phyloP scores from a whole-genome alignment of 2,797 vertebrate genomes.

The Malurus leucopterus region DNA sequence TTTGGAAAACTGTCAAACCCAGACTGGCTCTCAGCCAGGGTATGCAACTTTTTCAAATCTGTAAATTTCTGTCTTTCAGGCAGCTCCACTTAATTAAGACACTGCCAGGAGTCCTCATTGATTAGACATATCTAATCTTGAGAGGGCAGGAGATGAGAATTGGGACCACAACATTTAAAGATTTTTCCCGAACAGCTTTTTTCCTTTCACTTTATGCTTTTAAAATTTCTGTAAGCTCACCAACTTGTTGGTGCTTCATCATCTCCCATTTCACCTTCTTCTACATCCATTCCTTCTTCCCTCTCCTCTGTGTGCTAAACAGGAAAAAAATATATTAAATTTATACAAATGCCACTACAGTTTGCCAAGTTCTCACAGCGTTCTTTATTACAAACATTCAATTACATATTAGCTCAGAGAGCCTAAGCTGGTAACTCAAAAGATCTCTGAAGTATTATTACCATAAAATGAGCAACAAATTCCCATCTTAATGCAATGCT shows the following conservation, averaged over 20 bases:
- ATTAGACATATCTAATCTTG: not conserved
- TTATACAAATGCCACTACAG: not conserved
- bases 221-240: slow-evolving; percentile 65
- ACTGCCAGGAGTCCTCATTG: not conserved
- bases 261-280: slow-evolving; percentile 98
- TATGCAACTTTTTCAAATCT: not conserved
- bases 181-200: not conserved
- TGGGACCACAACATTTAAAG: not conserved
- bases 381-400: not conserved
- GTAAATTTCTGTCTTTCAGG: not conserved
- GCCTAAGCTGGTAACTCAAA: not conserved
- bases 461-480: not conserved
- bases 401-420: not conserved
- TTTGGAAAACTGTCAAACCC: not conserved
- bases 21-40: not conserved
- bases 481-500: not conserved
- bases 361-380: not conserved
- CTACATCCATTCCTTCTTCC: slow-evolving; percentile 94
- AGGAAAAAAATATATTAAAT: not conserved
- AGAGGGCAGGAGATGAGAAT: not conserved
- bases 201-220: not conserved
- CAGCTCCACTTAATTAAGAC: not conserved
- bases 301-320: slow-evolving; percentile 86
- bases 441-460: not conserved
- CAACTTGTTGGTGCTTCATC: slow-evolving; percentile 91